Base-by-base conservation (phyloP, 2,113 vertebrate species). In the Machaerirhynchus nigripectus region DNA sequence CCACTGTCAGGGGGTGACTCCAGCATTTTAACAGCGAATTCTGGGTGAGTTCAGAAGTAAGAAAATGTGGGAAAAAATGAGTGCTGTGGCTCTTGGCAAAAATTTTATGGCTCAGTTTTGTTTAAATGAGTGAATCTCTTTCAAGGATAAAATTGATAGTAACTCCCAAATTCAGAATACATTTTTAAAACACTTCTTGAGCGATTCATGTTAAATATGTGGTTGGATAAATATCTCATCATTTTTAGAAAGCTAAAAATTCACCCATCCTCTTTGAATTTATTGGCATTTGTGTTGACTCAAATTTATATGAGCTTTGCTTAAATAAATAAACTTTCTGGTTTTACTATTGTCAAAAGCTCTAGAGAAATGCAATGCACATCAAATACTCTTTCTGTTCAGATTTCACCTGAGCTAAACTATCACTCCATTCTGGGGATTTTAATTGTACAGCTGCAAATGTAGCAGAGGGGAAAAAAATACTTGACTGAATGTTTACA, bases 351-450 rank as follows among this genome's bases (percentile, higher is more conserved):
- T 35, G 4, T 76, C 49, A 55, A 55, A n/a, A 89, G 12, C 21
- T 28, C 24, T 55, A 49, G 27, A 64, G 13, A 84, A 61, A 55
- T 52, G 3, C 46, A 89, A 75, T 65, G 24, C 15, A 83, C 21
- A 90, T 49, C 69, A 96, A 81, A 83, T 64, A 69, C 16, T 26
- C 8, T 92, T 81, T 70, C 64, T 68, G 13, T 89, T 96, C 37
- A 75, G 20, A 77, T 17, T 76, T 6, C 18, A 67, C 67, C 71
- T 90, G 69, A 90, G 37, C 28, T 87, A 61, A 64, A 89, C n/a
- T 59, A 47, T 81, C 61, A 60, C 33, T 69, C 49, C 15, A 28
- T 63, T 42, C 4, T 64, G 68, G 50, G 71, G 33, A 90, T 94
- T 93, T 85, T 89, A 95, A 61, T 49, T 68, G 31, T 22, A 52